These are phyloP conservation scores for Leucoptera coffeella DNA, from an alignment of 2,888 invertebrate species.

Conservation along the genomic window DNA sequence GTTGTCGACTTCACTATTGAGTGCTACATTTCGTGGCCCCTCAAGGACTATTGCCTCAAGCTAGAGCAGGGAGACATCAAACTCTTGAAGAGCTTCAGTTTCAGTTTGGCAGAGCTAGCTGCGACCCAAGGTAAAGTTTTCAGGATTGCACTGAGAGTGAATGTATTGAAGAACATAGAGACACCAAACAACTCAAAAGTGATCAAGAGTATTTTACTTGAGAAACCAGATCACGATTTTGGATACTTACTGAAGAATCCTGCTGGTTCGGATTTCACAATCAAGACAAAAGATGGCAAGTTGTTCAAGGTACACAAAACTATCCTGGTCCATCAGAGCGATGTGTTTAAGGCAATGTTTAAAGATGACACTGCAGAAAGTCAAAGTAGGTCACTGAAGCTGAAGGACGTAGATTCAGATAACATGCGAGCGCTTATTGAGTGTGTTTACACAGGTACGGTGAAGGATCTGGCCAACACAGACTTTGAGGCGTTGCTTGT, in stretches of 20 bases:
- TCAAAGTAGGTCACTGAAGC: constrained; percentile 24
- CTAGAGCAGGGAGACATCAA: too few species aligned
- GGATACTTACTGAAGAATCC: constrained; percentile 22
- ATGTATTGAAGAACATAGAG: too few species aligned
- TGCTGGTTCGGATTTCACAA: constrained; percentile 27
- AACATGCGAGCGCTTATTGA: constrained; percentile 25
- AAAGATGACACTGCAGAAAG: constrained; percentile 36
- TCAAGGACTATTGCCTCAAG: too few species aligned
- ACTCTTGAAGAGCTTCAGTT: too few species aligned
- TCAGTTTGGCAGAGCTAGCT: too few species aligned
- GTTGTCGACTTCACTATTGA: too few species aligned
- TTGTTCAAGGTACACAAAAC: constrained; percentile 29
- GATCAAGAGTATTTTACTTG: too few species aligned
- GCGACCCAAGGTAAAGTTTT: too few species aligned
- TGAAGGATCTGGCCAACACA: constrained; percentile 18
- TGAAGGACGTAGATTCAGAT: constrained; percentile 24
- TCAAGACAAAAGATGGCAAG: constrained; percentile 28
- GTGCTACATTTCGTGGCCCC: too few species aligned
- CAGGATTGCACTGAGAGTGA: too few species aligned
- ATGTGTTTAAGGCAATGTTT: constrained; percentile 41
- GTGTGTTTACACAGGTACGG: constrained; percentile 30
- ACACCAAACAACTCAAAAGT: too few species aligned
- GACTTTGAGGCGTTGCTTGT: constrained; percentile 24
- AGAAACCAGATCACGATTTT: constrained; percentile 22
- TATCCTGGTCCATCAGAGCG: constrained; percentile 25